Evolutionary conservation across 2,888 invertebrate genomes (phyloP).

Genomic region (Drepanosiphum platanoidis): DNA sequence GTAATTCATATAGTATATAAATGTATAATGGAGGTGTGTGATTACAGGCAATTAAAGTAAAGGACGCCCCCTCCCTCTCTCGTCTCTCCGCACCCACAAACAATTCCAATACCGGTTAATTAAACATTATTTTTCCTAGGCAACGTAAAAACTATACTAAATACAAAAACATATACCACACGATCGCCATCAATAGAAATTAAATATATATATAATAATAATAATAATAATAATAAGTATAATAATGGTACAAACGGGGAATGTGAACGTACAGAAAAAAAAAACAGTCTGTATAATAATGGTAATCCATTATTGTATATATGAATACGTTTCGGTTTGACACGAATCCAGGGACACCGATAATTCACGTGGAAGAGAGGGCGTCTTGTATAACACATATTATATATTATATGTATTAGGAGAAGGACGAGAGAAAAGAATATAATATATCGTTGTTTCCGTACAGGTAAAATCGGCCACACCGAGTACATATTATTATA

Average conservation of each 20-base stretch:
- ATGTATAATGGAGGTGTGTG: slow-evolving; percentile 48
- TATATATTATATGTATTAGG: neutral
- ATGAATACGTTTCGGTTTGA: slow-evolving; percentile 56
- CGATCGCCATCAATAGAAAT: neutral
- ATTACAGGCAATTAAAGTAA: slow-evolving; percentile 55
- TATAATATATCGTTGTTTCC: slow-evolving; percentile 5
- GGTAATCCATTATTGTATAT: slow-evolving; percentile 36
- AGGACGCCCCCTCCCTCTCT: slow-evolving; percentile 24
- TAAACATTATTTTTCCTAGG: slow-evolving; percentile 40
- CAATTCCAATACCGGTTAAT: slow-evolving; percentile 47
- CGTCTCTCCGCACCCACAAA: neutral
- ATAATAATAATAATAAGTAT: neutral
- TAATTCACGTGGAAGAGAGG: slow-evolving; percentile 43
- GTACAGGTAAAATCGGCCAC: slow-evolving; percentile 47
- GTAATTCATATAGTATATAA: slow-evolving; percentile 14
- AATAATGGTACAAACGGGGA: too few species aligned
- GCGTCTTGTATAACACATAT: slow-evolving; percentile 4
- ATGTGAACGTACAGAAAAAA: neutral
- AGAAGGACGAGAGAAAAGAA: slow-evolving; percentile 19
- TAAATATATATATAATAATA: neutral
- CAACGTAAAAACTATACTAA: slow-evolving; percentile 26
- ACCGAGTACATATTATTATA: neutral
- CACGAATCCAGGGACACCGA: slow-evolving; percentile 53
- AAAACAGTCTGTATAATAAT: slow-evolving; percentile 7
- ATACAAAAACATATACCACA: slow-evolving; percentile 8